Conservation (phyloP, 1,140 invertebrate genomes). For the Apis dorsata region DNA sequence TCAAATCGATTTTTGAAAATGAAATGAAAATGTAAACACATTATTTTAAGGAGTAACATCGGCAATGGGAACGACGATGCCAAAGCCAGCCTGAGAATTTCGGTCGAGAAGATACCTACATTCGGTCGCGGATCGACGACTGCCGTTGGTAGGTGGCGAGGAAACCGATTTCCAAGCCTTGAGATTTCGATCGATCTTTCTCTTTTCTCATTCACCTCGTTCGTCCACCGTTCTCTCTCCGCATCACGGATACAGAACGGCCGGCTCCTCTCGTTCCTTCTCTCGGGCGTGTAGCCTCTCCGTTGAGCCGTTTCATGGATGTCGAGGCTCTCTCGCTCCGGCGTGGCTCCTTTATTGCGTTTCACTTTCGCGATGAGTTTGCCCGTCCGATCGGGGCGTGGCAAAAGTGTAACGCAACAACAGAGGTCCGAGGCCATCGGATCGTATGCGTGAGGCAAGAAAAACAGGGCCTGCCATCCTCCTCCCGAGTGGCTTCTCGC, state of each 20-base stretch:
- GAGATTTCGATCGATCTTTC: conserved; percentile 56
- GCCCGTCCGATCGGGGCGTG: conserved; percentile 76
- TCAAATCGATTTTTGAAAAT: too few species aligned
- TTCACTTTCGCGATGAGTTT: conserved; percentile 79
- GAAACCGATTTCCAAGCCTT: conserved; percentile 59
- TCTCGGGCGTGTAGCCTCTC: conserved; percentile 34
- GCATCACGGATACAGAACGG: neutral
- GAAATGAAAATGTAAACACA: neutral
- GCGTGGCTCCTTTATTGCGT: conserved; percentile 78
- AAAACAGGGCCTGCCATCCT: conserved; percentile 60
- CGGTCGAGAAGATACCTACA: neutral
- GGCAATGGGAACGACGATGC: neutral
- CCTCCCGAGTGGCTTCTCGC: conserved; percentile 41
- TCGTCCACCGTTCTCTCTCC: neutral
- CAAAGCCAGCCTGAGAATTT: neutral
- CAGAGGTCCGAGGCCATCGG: conserved; percentile 71
- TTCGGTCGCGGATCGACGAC: neutral
- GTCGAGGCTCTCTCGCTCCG: conserved; percentile 57
- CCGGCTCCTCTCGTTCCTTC: conserved; percentile 45
- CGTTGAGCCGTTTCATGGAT: conserved; percentile 30
- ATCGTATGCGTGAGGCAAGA: conserved; percentile 61
- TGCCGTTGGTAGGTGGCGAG: conserved; percentile 45
- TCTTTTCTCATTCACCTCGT: neutral
- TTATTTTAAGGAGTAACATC: neutral
- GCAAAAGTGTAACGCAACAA: conserved; percentile 80